Evolutionary conservation across 2,113 vertebrate genomes (phyloP).

Genomic region (Oplegnathus fasciatus): DNA sequence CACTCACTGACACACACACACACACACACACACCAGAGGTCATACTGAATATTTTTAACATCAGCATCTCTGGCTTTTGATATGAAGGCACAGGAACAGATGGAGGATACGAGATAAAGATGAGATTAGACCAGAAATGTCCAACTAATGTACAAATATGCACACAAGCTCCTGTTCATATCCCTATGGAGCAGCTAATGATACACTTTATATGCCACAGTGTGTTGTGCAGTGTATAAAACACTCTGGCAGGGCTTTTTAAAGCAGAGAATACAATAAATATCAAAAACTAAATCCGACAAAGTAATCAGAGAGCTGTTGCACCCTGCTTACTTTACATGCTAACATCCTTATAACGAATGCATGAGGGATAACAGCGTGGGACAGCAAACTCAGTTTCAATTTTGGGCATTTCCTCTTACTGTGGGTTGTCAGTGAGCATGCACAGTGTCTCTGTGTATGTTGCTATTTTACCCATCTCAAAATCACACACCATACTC

Average conservation of each 20-base stretch:
- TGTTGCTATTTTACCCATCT: background rate
- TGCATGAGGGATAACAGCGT: background rate
- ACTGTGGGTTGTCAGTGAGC: background rate
- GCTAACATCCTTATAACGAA: background rate
- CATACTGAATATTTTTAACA: slow-evolving; percentile 9
- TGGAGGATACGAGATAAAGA: slow-evolving; percentile 3
- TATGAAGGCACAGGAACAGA: slow-evolving; percentile 8
- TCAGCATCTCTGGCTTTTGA: slow-evolving; percentile 1
- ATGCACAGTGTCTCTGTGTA: background rate
- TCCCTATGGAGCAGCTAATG: background rate
- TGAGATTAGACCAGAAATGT: background rate
- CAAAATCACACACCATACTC: background rate
- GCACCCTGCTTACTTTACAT: slow-evolving; percentile 4
- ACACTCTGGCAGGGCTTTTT: background rate
- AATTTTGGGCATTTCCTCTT: background rate
- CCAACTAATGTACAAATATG: slow-evolving; percentile 8
- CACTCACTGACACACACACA: background rate
- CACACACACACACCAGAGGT: slow-evolving; percentile 1
- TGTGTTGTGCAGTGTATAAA: background rate
- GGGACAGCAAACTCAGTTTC: background rate
- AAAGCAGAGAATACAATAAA: background rate
- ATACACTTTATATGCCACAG: slow-evolving; percentile 7
- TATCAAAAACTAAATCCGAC: slow-evolving; percentile 16
- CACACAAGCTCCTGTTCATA: slow-evolving; percentile 1
- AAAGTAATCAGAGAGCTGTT: background rate